These are phyloP conservation scores for Spodoptera litura DNA, from an alignment of 1,140 invertebrate species.

Conservation along the genomic window DNA sequence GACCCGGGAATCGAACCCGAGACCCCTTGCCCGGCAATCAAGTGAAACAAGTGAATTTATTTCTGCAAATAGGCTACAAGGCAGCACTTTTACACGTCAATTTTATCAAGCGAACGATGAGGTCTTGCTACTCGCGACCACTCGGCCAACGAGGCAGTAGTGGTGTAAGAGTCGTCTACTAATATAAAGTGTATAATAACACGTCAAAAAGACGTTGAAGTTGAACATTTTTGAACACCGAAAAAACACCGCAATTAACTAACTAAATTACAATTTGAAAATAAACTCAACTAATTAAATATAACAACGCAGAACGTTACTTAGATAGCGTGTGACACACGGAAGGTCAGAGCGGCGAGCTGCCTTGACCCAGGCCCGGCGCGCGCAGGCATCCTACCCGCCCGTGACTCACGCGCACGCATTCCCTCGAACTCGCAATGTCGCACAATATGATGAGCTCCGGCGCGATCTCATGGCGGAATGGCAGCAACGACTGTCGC, in stretches of 20 bases:
- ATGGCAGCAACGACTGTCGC: too few relatives aligned
- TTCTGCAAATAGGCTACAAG: too few relatives aligned
- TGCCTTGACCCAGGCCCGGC: background rate
- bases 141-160: too few relatives aligned
- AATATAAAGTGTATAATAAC: too few relatives aligned
- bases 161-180: background rate
- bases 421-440: background rate
- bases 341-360: background rate
- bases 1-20: too few relatives aligned
- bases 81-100: too few relatives aligned
- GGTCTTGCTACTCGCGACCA: too few relatives aligned
- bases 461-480: too few relatives aligned
- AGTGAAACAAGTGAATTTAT: too few relatives aligned
- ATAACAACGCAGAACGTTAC: background rate
- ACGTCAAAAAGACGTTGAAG: too few relatives aligned
- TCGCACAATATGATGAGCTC: background rate
- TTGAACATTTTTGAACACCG: background rate
- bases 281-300: background rate
- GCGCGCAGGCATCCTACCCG: background rate
- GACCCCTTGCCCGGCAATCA: too few relatives aligned
- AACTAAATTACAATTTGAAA: background rate
- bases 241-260: background rate
- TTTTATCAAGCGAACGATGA: too few relatives aligned
- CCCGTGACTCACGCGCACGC: background rate
- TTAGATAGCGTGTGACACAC: slow-evolving; percentile 6